Evolutionary conservation across 1,140 invertebrate genomes (phyloP), one percentile per base, ranked within the genome.

Genomic region (Augochlora pura): DNA sequence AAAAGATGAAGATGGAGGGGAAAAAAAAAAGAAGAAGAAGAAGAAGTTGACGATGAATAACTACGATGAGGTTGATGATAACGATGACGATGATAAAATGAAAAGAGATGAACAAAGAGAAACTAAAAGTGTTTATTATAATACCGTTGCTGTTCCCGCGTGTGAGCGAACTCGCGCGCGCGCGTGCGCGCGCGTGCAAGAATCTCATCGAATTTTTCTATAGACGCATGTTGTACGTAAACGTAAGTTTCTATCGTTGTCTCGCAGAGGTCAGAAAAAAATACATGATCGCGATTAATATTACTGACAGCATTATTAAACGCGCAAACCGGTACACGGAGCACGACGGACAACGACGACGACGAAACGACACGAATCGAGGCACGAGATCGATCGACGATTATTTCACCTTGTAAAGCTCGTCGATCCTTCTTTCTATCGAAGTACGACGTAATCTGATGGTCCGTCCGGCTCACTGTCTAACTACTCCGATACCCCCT

Each of bases 391-490:
- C 77, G 69, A 81, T 81, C 82, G 38, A 83, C 63, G 72, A 78
- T 57, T 23, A 68, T 54, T 46, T n/a, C 59, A 21, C 3, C 14
- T 52, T 59, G 52, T 52, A 38, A 57, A 10, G 63, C 68, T 49
- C 82, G 84, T 84, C 73, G 78, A 81, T 81, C 78, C 68, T 74
- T 85, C 68, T 81, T 46, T 77, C 59, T 84, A 83, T 75, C 73
- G 77, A 84, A 69, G 57, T 74, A 78, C 66, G 71, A 78, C 80
- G 66, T 81, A 70, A 52, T 82, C 80, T 81, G 83, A 85, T 82
- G 85, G 80, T 86, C 83, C 85, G 85, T 86, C 85, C 85, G 85
- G 84, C 60, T 83, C 69, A 77, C 81, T 86, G 68, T 80, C 62
- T 83, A 73, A 75, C 67, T 77, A 71, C 78, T 83, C 77, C 75